A percentile compares a stretch with the other conserved stretches of the same genome.
Conservation (phyloP, 2,113 vertebrate species). For the Amphiprion ocellaris region DNA sequence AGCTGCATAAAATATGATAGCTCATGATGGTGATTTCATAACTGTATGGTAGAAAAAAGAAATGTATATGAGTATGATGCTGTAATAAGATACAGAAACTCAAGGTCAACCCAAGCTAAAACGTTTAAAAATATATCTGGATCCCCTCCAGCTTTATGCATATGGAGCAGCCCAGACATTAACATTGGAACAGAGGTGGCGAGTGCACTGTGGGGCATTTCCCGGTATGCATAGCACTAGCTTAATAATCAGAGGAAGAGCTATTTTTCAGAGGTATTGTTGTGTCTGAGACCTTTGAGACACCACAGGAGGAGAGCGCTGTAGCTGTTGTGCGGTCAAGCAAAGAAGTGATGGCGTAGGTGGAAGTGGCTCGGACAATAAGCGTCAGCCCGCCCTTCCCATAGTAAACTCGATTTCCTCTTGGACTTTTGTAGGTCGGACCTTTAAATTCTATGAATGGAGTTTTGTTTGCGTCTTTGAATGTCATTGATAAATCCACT, state of each 20-base stretch:
- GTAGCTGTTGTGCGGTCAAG: constrained; percentile 57
- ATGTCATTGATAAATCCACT: constrained; percentile 61
- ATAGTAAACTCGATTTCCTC: constrained; percentile 78
- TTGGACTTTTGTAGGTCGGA: constrained; percentile 38
- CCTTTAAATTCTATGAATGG: constrained; percentile 74
- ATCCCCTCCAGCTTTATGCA: constrained; percentile 65
- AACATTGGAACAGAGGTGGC: constrained; percentile 58
- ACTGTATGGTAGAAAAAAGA: constrained; percentile 1
- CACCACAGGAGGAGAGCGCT: constrained; percentile 68
- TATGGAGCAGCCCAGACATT: constrained; percentile 66
- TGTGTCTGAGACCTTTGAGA: constrained; percentile 76
- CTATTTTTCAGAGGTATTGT: constrained; percentile 77
- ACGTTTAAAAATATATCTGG: constrained; percentile 66
- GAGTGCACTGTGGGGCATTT: constrained; percentile 62
- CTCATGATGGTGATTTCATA: constrained; percentile 30
- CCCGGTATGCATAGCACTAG: constrained; percentile 48
- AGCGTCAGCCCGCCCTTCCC: constrained; percentile 74
- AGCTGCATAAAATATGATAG: constrained; percentile 24
- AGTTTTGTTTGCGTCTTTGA: constrained; percentile 50
- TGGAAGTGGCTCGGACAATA: constrained; percentile 79
- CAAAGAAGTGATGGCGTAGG: constrained; percentile 71
- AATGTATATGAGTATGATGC: constrained; percentile 44
- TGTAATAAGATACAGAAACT: constrained; percentile 56
- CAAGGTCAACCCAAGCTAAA: constrained; percentile 61
- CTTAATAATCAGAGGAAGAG: constrained; percentile 79